Conservation (phyloP, 2,113 vertebrate species). For the Aspiorhynchus laticeps region DNA sequence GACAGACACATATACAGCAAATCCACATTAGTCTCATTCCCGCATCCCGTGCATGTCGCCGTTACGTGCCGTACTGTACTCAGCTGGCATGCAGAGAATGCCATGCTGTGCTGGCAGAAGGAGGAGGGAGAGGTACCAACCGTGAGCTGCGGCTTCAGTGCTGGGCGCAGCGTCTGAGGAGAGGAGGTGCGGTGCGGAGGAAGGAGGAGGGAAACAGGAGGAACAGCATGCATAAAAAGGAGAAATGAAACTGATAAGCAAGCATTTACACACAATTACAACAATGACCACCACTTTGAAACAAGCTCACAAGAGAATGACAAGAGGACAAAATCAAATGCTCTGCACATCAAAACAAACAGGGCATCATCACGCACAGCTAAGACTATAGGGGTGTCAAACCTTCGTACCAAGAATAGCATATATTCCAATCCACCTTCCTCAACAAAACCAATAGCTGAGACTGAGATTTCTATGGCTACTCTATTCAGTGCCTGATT, state of each 20-base stretch:
- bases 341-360: slow-evolving; percentile 44
- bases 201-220: slow-evolving; percentile 75
- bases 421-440: background rate
- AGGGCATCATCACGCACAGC: slow-evolving; percentile 39
- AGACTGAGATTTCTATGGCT: background rate
- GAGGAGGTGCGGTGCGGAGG: slow-evolving; percentile 67
- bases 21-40: slow-evolving; percentile 11
- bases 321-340: slow-evolving; percentile 64
- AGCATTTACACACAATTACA: slow-evolving; percentile 77
- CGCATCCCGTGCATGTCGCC: background rate
- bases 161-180: slow-evolving; percentile 78
- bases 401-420: background rate
- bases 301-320: slow-evolving; percentile 68
- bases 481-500: background rate
- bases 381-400: background rate
- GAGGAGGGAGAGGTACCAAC: slow-evolving; percentile 77
- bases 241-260: slow-evolving; percentile 79
- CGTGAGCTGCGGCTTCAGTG: slow-evolving; percentile 82
- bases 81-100: slow-evolving; percentile 48
- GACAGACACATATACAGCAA: slow-evolving; percentile 25
- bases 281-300: slow-evolving; percentile 68
- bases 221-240: slow-evolving; percentile 79
- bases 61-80: slow-evolving; percentile 50
- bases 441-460: background rate
- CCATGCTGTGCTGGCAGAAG: slow-evolving; percentile 50